Conservation (phyloP, 2,888 invertebrate species). For the Troilus luridus region DNA sequence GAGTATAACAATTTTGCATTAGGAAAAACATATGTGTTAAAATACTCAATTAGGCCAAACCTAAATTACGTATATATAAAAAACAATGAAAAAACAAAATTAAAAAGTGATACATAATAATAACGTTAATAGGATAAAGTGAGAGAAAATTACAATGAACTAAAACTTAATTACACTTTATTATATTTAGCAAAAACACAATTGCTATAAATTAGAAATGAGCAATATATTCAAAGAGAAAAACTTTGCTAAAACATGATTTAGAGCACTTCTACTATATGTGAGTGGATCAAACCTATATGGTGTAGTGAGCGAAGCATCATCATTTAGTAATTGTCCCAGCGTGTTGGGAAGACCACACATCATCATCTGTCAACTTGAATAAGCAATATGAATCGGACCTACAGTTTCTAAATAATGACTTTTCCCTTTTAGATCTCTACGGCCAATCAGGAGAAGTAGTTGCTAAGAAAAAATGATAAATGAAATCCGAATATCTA, state of each 20-base stretch:
- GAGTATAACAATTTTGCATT: too few relatives aligned
- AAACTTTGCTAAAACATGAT: background rate
- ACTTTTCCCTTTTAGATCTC: background rate
- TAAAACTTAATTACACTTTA: too few relatives aligned
- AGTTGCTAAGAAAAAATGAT: background rate
- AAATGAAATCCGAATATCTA: background rate
- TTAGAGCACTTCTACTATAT: too few relatives aligned
- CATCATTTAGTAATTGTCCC: background rate
- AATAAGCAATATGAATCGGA: background rate
- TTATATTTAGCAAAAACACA: too few relatives aligned
- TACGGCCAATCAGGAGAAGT: background rate
- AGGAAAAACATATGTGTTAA: too few relatives aligned
- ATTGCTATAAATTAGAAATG: background rate
- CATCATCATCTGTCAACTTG: background rate
- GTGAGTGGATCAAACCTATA: too few relatives aligned
- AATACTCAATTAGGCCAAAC: too few relatives aligned
- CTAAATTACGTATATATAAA: too few relatives aligned
- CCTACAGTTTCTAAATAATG: background rate
- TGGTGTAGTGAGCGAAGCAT: background rate
- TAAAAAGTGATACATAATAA: too few relatives aligned
- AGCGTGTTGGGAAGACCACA: background rate
- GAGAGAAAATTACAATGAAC: too few relatives aligned
- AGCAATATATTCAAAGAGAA: background rate
- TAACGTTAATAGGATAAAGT: too few relatives aligned
- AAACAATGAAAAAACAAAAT: too few relatives aligned